Conservation (phyloP, 2,888 invertebrate genomes). For the Nemoura dubitans region DNA sequence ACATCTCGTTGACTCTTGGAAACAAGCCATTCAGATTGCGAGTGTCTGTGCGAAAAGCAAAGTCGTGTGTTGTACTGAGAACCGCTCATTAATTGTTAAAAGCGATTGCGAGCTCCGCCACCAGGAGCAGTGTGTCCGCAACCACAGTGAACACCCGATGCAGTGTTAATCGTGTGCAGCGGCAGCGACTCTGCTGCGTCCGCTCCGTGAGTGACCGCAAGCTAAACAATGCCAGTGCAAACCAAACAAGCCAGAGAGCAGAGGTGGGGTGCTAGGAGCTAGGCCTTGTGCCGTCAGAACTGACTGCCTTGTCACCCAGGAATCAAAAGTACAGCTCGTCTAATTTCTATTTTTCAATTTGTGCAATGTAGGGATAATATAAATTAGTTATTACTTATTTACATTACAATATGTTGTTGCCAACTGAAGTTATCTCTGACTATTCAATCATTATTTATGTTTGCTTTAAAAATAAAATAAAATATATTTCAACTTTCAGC, state of each 20-base stretch:
- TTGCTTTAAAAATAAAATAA: too few relatives aligned
- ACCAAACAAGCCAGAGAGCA: not conserved
- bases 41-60: slow-evolving; percentile 1
- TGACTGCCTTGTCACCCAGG: not conserved
- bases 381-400: too few relatives aligned
- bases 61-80: not conserved
- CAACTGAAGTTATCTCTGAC: too few relatives aligned
- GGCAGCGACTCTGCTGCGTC: not conserved
- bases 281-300: not conserved
- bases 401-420: too few relatives aligned
- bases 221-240: not conserved
- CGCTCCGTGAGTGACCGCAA: not conserved
- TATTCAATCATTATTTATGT: too few relatives aligned
- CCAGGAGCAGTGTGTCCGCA: slow-evolving; percentile 10
- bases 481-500: too few relatives aligned
- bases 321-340: too few relatives aligned
- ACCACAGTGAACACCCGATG: not conserved
- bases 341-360: too few relatives aligned
- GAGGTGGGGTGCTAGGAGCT: not conserved
- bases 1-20: not conserved
- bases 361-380: too few relatives aligned
- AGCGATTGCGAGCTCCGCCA: not conserved
- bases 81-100: not conserved
- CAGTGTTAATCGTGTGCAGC: not conserved
- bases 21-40: not conserved